Conservation (phyloP, 2,888 invertebrate genomes). For the Pyrocoelia pectoralis region DNA sequence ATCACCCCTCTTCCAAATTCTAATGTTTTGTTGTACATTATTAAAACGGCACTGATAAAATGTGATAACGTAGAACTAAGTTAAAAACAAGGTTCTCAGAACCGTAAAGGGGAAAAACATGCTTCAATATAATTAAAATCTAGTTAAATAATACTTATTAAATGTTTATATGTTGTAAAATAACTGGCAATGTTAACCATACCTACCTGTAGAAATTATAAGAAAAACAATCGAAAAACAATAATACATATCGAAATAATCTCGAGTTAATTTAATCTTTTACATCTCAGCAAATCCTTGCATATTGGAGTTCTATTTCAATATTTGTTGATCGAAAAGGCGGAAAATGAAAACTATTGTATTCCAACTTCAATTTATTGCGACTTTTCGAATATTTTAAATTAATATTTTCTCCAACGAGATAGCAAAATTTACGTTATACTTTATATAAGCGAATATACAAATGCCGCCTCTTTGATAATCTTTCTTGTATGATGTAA, state of each 20-base stretch:
- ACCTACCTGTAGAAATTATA: slow-evolving; percentile 19
- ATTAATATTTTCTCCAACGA: slow-evolving; percentile 24
- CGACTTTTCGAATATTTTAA: slow-evolving; percentile 25
- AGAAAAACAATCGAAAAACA: slow-evolving; percentile 21
- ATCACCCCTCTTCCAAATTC: neutral
- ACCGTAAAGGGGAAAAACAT: slow-evolving; percentile 54
- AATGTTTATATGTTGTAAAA: slow-evolving; percentile 52
- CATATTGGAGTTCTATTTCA: slow-evolving; percentile 29
- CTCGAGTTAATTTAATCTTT: slow-evolving; percentile 11
- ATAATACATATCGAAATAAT: slow-evolving; percentile 20
- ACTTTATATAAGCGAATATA: neutral
- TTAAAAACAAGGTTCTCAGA: slow-evolving; percentile 34
- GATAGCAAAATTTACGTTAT: neutral
- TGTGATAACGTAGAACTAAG: slow-evolving; percentile 42
- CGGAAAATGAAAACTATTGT: slow-evolving; percentile 36
- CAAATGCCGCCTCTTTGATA: neutral
- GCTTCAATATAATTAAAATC: slow-evolving; percentile 48
- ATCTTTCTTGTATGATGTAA: neutral
- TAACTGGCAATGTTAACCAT: slow-evolving; percentile 37
- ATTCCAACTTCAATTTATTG: slow-evolving; percentile 28
- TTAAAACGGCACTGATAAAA: slow-evolving; percentile 40
- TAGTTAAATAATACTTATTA: slow-evolving; percentile 41
- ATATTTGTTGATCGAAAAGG: slow-evolving; percentile 31
- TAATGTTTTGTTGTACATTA: slow-evolving; percentile 15
- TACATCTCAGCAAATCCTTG: slow-evolving; percentile 20